Evolutionary conservation across 2,113 vertebrate species (phyloP).

Genomic region (Stictonetta naevosa): DNA sequence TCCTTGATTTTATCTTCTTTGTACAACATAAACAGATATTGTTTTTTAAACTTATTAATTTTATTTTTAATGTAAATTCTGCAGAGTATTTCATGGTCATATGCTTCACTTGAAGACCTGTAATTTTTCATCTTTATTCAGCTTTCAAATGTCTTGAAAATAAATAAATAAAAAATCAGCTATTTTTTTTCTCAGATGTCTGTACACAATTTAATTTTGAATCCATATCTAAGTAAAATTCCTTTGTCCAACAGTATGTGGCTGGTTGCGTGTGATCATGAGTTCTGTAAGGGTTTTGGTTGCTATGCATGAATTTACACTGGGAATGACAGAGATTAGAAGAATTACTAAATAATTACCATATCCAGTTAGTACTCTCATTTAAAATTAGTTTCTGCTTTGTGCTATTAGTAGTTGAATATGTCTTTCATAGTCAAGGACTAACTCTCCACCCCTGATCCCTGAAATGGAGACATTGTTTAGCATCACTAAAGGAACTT

Average conservation of each 20-base stretch:
- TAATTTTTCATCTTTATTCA: neutral
- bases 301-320: neutral
- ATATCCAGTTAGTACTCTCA: too few species aligned
- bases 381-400: neutral
- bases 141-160: neutral
- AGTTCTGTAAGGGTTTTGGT: neutral
- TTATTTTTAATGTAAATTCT: neutral
- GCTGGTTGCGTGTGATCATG: too few species aligned
- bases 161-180: neutral
- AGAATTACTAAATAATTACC: neutral
- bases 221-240: neutral
- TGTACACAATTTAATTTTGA: too few species aligned
- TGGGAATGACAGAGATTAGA: neutral
- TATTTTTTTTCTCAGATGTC: neutral
- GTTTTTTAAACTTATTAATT: neutral
- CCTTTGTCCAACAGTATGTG: too few species aligned
- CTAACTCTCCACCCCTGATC: neutral
- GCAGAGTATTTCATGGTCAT: neutral
- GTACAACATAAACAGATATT: neutral
- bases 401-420: neutral
- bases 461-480: neutral
- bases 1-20: neutral
- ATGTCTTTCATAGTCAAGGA: neutral
- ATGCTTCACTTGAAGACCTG: neutral
- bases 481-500: neutral